A percentile compares a stretch with the other conserved stretches of the same genome.
Evolutionary conservation across 2,888 invertebrate species (phyloP).

Genomic region (Luffia ferchaultella): DNA sequence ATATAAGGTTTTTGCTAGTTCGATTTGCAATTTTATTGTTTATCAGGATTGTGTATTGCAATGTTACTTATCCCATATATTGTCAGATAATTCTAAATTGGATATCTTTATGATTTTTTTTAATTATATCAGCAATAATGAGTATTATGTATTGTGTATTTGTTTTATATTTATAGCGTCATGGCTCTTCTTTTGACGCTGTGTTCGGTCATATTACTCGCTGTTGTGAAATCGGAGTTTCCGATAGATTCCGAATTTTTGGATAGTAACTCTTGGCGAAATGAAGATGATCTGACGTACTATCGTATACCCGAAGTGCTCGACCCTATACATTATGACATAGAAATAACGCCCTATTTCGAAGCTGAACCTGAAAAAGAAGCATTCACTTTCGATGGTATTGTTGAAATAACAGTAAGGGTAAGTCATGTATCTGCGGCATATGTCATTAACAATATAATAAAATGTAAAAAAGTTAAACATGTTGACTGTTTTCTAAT

Average conservation of each 20-base stretch:
- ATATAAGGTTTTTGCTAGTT: too few species aligned
- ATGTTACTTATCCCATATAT: too few species aligned
- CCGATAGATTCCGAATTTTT: conserved; percentile 29
- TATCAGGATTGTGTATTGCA: too few species aligned
- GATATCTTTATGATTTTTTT: too few species aligned
- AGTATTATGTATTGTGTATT: too few species aligned
- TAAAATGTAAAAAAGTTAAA: not conserved
- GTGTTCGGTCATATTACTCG: conserved; percentile 27
- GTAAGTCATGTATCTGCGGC: conserved; percentile 23
- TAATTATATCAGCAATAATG: too few species aligned
- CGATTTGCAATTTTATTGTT: too few species aligned
- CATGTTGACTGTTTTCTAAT: not conserved
- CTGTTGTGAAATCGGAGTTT: conserved; percentile 28
- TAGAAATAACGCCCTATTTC: conserved; percentile 63
- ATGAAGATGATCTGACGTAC: conserved; percentile 19
- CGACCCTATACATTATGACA: conserved; percentile 55
- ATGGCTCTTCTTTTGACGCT: conserved; percentile 27
- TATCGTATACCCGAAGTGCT: conserved; percentile 51
- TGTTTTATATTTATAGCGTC: conserved; percentile 22
- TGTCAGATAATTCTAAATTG: too few species aligned
- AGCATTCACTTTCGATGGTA: conserved; percentile 54
- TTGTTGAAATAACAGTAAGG: conserved; percentile 35
- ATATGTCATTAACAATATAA: not conserved
- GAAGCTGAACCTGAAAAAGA: conserved; percentile 29
- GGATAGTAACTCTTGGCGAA: conserved; percentile 10